phyloP scores from a whole-genome alignment of 1,140 invertebrate genomes.

The Meloidogyne exigua region DNA sequence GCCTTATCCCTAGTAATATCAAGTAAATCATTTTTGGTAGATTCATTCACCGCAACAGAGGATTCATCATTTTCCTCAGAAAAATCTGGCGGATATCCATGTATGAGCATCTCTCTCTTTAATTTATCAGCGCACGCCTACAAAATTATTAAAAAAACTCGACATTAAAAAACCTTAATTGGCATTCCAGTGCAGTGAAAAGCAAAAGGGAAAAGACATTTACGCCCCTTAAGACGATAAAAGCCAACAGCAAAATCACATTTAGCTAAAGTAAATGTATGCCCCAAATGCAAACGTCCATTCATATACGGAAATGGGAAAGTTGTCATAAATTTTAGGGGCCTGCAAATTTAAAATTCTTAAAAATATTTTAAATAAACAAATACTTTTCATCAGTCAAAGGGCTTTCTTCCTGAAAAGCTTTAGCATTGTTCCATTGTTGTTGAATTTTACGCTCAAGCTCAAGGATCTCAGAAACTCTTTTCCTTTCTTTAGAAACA shows the following conservation, averaged over 20 bases:
- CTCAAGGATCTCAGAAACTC: conserved; percentile 56
- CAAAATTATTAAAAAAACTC: not conserved
- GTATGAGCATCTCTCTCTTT: conserved; percentile 85
- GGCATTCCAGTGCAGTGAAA: conserved; percentile 92
- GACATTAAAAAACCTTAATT: conserved; percentile 63
- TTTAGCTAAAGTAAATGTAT: conserved; percentile 78
- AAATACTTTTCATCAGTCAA: conserved; percentile 33
- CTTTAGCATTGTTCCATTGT: conserved; percentile 53
- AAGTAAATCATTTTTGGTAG: conserved; percentile 65
- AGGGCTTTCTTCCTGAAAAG: conserved; percentile 53
- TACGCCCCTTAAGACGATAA: conserved; percentile 83
- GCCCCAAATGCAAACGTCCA: conserved; percentile 91
- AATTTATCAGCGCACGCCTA: conserved; percentile 94
- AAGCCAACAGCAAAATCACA: conserved; percentile 83
- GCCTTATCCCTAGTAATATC: conserved; percentile 82
- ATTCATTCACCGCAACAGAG: conserved; percentile 61
- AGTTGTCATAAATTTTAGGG: conserved; percentile 80
- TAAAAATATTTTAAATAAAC: conserved; percentile 11
- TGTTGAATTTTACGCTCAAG: conserved; percentile 55
- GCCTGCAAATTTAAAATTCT: conserved; percentile 7
- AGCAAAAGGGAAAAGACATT: conserved; percentile 92
- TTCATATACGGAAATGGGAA: conserved; percentile 99
- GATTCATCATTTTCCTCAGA: conserved; percentile 68
- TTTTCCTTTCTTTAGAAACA: conserved; percentile 53
- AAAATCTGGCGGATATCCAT: conserved; percentile 88